Evolutionary conservation across 2,113 vertebrate genomes (phyloP).

Genomic region (Copsychus sechellarum): DNA sequence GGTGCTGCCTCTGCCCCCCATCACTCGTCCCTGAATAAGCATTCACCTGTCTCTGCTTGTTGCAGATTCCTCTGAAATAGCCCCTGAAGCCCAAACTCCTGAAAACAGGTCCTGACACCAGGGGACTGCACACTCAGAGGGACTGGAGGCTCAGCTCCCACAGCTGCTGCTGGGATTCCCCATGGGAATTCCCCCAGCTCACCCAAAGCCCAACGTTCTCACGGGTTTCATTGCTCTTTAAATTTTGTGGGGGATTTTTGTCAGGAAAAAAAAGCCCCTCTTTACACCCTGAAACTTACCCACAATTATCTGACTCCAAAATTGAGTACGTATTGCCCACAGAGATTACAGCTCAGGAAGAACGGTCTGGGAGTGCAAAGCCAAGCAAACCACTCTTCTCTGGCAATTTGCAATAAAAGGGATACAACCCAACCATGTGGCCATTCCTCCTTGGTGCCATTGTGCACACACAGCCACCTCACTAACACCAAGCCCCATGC

Average conservation of each 20-base stretch:
- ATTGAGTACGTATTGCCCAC: background rate
- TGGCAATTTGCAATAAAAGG: background rate
- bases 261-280: background rate
- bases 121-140: background rate
- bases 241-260: background rate
- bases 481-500: fast-evolving
- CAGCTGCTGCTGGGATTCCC: fast-evolving
- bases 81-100: background rate
- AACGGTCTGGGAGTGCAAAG: fast-evolving
- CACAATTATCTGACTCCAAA: background rate
- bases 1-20: background rate
- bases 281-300: background rate
- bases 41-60: background rate
- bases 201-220: fast-evolving
- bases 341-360: background rate
- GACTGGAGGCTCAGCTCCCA: background rate
- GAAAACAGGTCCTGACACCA: fast-evolving
- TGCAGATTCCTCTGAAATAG: background rate
- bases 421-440: fast-evolving
- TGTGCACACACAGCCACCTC: background rate
- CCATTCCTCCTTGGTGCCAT: fast-evolving
- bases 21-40: background rate
- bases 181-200: fast-evolving
- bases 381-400: background rate
- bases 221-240: background rate